Evolutionary conservation across 2,888 invertebrate genomes (phyloP).

Genomic region (Cerastis rubricosa): DNA sequence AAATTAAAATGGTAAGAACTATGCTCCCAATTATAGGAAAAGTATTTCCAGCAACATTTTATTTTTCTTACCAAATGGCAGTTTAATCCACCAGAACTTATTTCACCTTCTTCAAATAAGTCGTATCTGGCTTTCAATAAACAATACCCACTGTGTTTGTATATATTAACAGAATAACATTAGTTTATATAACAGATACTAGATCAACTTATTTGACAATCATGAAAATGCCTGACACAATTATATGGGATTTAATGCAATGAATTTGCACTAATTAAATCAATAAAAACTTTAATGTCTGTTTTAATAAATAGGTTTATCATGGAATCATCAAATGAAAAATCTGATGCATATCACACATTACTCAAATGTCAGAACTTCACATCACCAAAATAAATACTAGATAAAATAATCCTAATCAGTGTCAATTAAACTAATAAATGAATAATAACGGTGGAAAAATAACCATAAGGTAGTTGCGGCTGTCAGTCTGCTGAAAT

Average conservation of each 20-base stretch:
- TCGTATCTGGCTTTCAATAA: constrained; percentile 48
- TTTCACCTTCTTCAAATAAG: constrained; percentile 54
- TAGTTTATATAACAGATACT: constrained; percentile 43
- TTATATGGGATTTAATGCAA: constrained; percentile 39
- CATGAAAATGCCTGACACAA: constrained; percentile 55
- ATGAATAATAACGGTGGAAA: constrained; percentile 90
- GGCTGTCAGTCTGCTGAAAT: constrained; percentile 91
- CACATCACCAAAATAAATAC: constrained; percentile 88
- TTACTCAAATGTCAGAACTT: constrained; percentile 83
- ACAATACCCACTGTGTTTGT: constrained; percentile 47
- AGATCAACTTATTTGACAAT: constrained; percentile 61
- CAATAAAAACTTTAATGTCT: constrained; percentile 72
- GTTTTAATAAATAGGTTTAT: constrained; percentile 80
- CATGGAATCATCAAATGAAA: constrained; percentile 83
- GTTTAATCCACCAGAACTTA: constrained; percentile 53
- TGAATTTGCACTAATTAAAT: constrained; percentile 72
- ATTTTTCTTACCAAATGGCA: constrained; percentile 58
- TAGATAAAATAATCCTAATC: constrained; percentile 88
- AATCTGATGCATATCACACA: constrained; percentile 85
- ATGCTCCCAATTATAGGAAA: constrained; percentile 37
- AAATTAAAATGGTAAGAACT: constrained; percentile 61
- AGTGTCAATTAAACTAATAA: constrained; percentile 90
- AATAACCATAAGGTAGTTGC: constrained; percentile 84
- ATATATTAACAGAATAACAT: constrained; percentile 50
- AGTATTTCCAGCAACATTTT: constrained; percentile 43